A percentile compares a stretch with the other conserved stretches of the same genome.
These are phyloP conservation scores for Aphis gossypii DNA, from an alignment of 1,140 invertebrate genomes.

Conservation along the genomic window DNA sequence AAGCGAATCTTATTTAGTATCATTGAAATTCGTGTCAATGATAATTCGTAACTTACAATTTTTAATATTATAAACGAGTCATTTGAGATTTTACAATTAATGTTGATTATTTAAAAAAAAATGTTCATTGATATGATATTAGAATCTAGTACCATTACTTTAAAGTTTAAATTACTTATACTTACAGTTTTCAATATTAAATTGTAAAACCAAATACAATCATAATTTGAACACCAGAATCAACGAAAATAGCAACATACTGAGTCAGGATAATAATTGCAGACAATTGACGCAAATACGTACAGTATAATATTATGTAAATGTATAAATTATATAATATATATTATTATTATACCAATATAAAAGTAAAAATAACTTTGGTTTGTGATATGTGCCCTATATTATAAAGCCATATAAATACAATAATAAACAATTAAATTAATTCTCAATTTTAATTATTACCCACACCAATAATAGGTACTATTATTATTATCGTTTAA, in stretches of 20 bases:
- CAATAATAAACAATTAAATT: background rate
- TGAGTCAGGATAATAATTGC: background rate
- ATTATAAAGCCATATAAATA: background rate
- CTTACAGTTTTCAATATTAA: background rate
- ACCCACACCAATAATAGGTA: background rate
- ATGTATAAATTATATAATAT: background rate
- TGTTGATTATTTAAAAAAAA: background rate
- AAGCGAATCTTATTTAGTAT: background rate
- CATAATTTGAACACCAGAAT: background rate
- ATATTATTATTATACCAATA: background rate
- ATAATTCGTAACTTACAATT: background rate
- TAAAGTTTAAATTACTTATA: background rate
- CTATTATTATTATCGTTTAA: background rate
- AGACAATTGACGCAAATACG: background rate
- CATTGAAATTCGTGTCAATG: background rate
- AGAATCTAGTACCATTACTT: background rate
- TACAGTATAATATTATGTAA: background rate
- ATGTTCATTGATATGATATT: background rate
- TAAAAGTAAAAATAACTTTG: background rate
- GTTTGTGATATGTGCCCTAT: background rate
- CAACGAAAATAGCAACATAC: background rate
- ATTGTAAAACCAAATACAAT: background rate
- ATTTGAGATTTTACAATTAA: background rate
- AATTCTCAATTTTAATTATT: background rate
- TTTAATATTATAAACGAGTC: background rate